Percentiles rank a stretch among this genome's conserved stretches.
Conservation (phyloP, 2,113 vertebrate genomes). For the Caretta caretta region DNA sequence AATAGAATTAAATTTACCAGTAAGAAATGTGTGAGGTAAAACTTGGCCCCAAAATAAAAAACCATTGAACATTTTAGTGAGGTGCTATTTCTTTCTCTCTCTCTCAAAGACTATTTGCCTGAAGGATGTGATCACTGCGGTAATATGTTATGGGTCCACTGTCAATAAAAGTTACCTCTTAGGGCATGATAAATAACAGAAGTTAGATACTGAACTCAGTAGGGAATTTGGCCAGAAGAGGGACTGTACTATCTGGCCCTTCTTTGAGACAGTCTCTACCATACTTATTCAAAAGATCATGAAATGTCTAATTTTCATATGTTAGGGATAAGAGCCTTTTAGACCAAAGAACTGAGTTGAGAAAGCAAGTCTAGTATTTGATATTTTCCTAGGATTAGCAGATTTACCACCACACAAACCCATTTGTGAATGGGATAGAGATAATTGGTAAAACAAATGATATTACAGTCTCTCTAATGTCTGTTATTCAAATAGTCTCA, state of each 20-base stretch:
- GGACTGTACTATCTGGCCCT: neutral
- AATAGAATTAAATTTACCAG: constrained; percentile 9
- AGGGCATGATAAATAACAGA: neutral
- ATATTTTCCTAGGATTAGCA: neutral
- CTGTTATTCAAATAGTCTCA: neutral
- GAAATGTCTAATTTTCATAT: neutral
- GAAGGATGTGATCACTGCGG: neutral
- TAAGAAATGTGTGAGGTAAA: constrained; percentile 26
- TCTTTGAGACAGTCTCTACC: neutral
- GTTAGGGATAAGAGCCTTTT: neutral
- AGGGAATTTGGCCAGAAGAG: neutral
- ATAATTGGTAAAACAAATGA: neutral
- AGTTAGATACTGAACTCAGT: neutral
- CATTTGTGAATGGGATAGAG: neutral
- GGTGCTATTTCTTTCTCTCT: neutral
- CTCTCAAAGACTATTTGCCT: neutral
- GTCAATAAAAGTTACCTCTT: neutral
- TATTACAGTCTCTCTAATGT: neutral
- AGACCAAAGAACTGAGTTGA: neutral
- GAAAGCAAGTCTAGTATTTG: neutral
- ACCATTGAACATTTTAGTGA: neutral
- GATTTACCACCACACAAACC: neutral
- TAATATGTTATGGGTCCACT: neutral
- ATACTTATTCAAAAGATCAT: neutral
- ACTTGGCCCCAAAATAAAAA: neutral